phyloP scores from a whole-genome alignment of 1,140 invertebrate genomes.

The Solen grandis region DNA sequence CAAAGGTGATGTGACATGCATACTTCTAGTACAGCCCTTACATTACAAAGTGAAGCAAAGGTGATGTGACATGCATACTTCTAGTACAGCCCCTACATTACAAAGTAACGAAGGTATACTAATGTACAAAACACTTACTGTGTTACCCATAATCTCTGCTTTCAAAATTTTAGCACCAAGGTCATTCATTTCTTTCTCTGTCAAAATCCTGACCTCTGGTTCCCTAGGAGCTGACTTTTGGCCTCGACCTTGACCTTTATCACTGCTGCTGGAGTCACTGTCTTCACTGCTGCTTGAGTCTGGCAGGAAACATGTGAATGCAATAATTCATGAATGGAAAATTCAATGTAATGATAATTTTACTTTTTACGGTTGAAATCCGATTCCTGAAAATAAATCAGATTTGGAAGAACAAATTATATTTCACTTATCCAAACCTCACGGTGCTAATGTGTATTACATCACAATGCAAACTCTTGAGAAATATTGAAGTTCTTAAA shows the following conservation, averaged over 20 bases:
- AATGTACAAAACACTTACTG: no score
- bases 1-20: no score
- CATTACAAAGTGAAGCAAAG: no score
- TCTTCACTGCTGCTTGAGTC: neutral
- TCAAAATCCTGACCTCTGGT: conserved; percentile 28
- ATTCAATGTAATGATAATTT: neutral
- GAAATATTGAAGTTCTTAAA: no score
- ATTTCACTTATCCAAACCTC: neutral
- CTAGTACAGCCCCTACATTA: no score
- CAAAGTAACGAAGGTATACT: no score
- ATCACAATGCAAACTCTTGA: neutral
- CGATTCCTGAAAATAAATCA: neutral
- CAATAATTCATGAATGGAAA: neutral
- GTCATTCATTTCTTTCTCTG: conserved; percentile 56
- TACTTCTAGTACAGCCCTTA: no score
- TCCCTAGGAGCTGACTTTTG: conserved; percentile 17
- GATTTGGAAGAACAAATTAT: neutral
- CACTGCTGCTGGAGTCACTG: conserved; percentile 14
- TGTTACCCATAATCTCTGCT: conserved; percentile 52
- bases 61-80: no score
- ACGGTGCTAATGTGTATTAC: neutral
- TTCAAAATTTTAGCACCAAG: conserved; percentile 52
- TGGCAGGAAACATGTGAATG: neutral
- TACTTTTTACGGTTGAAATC: neutral
- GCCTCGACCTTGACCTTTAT: conserved; percentile 20